phyloP scores from a whole-genome alignment of 2,797 vertebrate species.

The Eulemur albifrons region DNA sequence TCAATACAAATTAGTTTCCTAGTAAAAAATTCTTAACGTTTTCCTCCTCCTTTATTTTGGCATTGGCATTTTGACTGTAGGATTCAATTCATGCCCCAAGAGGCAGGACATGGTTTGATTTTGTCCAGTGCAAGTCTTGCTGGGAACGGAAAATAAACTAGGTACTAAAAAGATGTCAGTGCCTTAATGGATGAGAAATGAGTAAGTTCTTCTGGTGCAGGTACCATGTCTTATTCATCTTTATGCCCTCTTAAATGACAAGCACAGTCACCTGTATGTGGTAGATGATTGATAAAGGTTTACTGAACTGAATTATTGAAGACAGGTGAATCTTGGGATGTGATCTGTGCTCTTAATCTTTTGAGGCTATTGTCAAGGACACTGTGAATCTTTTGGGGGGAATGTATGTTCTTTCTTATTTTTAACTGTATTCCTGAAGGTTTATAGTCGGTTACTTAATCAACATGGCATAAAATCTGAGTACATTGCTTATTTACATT shows the following conservation, averaged over 20 bases:
- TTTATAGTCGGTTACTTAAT: slow-evolving; percentile 35
- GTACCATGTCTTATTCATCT: neutral
- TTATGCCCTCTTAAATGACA: neutral
- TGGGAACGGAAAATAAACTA: neutral
- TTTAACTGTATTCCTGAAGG: slow-evolving; percentile 16
- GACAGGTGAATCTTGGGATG: neutral
- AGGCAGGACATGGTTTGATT: neutral
- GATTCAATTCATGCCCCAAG: neutral
- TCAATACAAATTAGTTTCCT: neutral
- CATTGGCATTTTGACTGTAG: neutral
- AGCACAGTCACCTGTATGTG: neutral
- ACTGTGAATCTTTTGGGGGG: neutral
- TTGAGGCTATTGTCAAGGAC: slow-evolving; percentile 46
- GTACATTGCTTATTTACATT: slow-evolving; percentile 12
- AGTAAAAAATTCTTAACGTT: neutral
- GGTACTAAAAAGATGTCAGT: neutral
- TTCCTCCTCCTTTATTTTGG: neutral
- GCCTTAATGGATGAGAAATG: neutral
- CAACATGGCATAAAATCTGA: neutral
- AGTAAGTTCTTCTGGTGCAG: neutral
- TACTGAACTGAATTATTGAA: slow-evolving; percentile 31
- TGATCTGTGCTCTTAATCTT: slow-evolving; percentile 40
- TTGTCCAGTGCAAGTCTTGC: neutral
- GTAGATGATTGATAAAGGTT: slow-evolving; percentile 18
- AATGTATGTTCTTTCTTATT: neutral